Conservation (phyloP, 1,140 invertebrate species). For the roundworm (Caenorhabditis elegans) region WBcel235 BX284606.5:2316001-2316500, state of each 20-base stretch:
- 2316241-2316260: not conserved
- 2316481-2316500: not conserved
- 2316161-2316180: not conserved
- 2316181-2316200: not conserved
- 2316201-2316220: not conserved
- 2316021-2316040: too few relatives aligned
- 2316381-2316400: not conserved
- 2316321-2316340: slow-evolving; percentile 18
- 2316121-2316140: too few relatives aligned
- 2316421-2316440: slow-evolving; percentile 20
- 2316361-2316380: slow-evolving; percentile 6
- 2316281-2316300: not conserved
- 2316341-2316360: not conserved
- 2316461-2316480: slow-evolving; percentile 27
- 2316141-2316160: too few relatives aligned
- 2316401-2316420: not conserved
- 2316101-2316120: too few relatives aligned
- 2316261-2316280: not conserved
- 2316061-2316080: too few relatives aligned
- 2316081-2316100: too few relatives aligned
- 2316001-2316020: too few relatives aligned
- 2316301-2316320: not conserved
- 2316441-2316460: slow-evolving; percentile 23
- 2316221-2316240: not conserved
- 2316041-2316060: too few relatives aligned